A percentile compares a stretch with the other conserved stretches of the same genome.
phyloP scores from a whole-genome alignment of 2,888 invertebrate species.

The Trimorus sp. region DNA sequence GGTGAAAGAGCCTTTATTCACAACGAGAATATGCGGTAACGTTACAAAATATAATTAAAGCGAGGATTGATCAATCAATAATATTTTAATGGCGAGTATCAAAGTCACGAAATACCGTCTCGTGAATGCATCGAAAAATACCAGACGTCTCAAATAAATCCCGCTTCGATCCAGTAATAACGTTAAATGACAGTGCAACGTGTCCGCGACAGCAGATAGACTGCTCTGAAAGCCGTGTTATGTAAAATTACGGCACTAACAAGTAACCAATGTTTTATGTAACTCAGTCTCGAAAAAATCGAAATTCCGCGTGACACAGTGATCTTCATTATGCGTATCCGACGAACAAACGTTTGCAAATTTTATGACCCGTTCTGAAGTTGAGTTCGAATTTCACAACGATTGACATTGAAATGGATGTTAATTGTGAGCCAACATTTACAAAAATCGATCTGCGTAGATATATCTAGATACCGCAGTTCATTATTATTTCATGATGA shows the following conservation, averaged over 20 bases:
- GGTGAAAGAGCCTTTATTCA: constrained; percentile 3
- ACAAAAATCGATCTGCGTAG: not conserved
- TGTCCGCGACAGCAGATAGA: constrained; percentile 40
- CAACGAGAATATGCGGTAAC: not conserved
- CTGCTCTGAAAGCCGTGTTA: constrained; percentile 53
- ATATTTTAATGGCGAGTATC: constrained; percentile 42
- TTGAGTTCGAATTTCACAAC: constrained; percentile 36
- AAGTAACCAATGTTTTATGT: constrained; percentile 50
- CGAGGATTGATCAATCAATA: constrained; percentile 39
- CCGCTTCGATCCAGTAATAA: constrained; percentile 50
- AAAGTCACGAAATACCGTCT: constrained; percentile 36
- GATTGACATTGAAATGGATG: constrained; percentile 39
- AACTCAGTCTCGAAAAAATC: constrained; percentile 47
- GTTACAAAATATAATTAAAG: constrained; percentile 43
- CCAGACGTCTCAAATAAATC: constrained; percentile 53
- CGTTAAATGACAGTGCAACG: constrained; percentile 52
- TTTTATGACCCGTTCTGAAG: constrained; percentile 41
- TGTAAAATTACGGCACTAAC: constrained; percentile 55
- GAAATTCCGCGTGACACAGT: constrained; percentile 45
- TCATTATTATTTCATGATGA: constrained; percentile 14
- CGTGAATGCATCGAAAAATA: constrained; percentile 42
- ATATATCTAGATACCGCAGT: not conserved
- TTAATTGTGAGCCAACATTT: not conserved
- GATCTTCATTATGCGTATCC: constrained; percentile 47
- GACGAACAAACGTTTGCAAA: constrained; percentile 45